These are phyloP conservation scores for Astreopora myriophthalma DNA, from an alignment of 64 coral and sea anemone species.

Conservation along the genomic window DNA sequence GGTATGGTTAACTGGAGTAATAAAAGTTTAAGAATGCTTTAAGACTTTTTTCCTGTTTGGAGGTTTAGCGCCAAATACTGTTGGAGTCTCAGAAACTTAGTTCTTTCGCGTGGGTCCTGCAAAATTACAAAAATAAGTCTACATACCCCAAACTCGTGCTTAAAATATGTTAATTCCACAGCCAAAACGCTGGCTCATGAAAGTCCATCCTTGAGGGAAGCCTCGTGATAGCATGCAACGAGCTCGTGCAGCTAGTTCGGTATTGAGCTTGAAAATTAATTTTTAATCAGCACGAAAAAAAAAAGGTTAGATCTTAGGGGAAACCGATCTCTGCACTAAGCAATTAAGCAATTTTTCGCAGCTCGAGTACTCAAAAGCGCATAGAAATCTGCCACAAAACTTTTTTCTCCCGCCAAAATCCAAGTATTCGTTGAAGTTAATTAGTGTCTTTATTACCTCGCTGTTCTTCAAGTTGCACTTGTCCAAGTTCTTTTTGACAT, in stretches of 20 bases:
- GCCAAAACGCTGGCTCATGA: neutral
- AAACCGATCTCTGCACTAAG: neutral
- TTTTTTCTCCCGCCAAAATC: conserved; percentile 35
- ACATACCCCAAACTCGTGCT: too few relatives aligned
- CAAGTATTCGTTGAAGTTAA: neutral
- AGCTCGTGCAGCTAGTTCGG: neutral
- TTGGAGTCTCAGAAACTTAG: neutral
- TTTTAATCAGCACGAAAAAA: neutral
- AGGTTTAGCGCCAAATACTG: conserved; percentile 1
- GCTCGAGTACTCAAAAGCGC: neutral
- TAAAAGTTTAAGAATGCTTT: too few relatives aligned
- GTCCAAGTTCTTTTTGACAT: neutral
- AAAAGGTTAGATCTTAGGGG: too few relatives aligned
- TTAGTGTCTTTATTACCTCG: neutral
- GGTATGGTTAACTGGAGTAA: too few relatives aligned
- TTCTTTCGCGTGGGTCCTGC: neutral
- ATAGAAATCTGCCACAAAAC: too few relatives aligned
- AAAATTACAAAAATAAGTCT: neutral
- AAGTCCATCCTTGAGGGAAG: neutral
- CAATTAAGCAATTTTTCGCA: neutral
- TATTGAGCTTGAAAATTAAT: neutral
- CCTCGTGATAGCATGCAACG: neutral
- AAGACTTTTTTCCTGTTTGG: too few relatives aligned
- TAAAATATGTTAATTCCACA: neutral
- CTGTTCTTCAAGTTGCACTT: neutral